Evolutionary conservation across 2,888 invertebrate species (phyloP).

Genomic region (Coelinius sp.): DNA sequence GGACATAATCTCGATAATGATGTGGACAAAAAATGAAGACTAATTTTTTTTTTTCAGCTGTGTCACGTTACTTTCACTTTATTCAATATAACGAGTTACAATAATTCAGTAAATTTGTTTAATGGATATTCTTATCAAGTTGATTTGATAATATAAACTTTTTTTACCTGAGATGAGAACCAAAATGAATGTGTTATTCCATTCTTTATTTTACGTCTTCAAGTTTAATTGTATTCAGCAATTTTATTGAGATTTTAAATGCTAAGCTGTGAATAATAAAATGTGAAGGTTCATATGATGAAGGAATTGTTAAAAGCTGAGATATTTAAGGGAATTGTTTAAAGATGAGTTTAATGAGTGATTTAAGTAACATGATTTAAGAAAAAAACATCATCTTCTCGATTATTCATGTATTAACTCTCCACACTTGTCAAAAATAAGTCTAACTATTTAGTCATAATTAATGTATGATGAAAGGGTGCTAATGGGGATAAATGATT

Average conservation of each 20-base stretch:
- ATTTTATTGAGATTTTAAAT: neutral
- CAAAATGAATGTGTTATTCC: neutral
- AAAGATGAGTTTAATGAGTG: neutral
- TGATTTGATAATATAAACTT: neutral
- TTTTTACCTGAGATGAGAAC: constrained; percentile 17
- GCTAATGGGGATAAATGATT: neutral
- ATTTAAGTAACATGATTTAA: neutral
- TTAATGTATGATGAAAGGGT: neutral
- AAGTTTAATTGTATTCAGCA: neutral
- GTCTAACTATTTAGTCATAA: neutral
- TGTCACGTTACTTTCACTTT: constrained; percentile 11
- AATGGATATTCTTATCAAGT: constrained; percentile 2
- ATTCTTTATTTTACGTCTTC: neutral
- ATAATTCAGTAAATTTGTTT: neutral
- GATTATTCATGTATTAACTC: neutral
- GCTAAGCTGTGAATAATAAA: neutral
- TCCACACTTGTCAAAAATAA: neutral
- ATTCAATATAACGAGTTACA: constrained; percentile 7
- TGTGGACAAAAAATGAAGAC: neutral
- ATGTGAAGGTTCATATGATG: neutral
- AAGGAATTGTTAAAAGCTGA: neutral
- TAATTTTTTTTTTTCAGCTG: neutral
- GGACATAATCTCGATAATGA: too few species aligned
- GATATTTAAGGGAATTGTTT: neutral
- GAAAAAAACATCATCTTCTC: neutral